phyloP scores from a whole-genome alignment of 1,140 invertebrate genomes.

The Neodiprion lecontei region DNA sequence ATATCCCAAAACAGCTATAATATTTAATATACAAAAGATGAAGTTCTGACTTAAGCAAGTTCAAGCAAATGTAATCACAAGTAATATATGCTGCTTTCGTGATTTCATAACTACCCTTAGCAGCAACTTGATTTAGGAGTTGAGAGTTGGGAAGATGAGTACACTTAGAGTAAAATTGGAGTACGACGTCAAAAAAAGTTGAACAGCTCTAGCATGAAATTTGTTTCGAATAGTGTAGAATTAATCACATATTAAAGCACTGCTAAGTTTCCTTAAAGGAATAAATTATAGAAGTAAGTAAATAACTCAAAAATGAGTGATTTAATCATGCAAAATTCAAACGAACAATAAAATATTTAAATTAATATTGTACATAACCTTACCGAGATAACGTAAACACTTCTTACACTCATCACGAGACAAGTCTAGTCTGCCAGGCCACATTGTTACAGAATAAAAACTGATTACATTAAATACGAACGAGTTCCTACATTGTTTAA shows the following conservation, averaged over 20 bases:
- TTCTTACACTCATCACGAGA: slow-evolving; percentile 85
- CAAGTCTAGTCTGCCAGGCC: slow-evolving; percentile 77
- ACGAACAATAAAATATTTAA: slow-evolving; percentile 27
- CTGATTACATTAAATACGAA: not conserved
- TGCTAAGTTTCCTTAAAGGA: no score
- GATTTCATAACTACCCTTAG: no score
- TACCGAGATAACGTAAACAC: slow-evolving; percentile 84
- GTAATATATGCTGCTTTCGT: no score
- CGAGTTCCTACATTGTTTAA: not conserved
- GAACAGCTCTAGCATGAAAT: no score
- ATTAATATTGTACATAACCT: slow-evolving; percentile 47
- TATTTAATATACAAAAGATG: no score
- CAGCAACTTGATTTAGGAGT: no score
- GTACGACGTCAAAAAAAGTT: not conserved
- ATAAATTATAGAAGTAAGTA: slow-evolving; percentile 34
- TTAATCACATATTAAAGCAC: no score
- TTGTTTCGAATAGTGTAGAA: no score
- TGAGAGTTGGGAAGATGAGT: not conserved
- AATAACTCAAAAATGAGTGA: slow-evolving; percentile 61
- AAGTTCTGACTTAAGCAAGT: no score
- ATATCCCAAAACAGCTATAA: no score
- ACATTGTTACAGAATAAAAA: slow-evolving; percentile 63
- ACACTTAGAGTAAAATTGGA: slow-evolving; percentile 31
- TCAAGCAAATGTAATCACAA: no score
- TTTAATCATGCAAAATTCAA: slow-evolving; percentile 41